Evolutionary conservation across 2,113 vertebrate genomes (phyloP).

Genomic region (Myanophis thanlyinensis): DNA sequence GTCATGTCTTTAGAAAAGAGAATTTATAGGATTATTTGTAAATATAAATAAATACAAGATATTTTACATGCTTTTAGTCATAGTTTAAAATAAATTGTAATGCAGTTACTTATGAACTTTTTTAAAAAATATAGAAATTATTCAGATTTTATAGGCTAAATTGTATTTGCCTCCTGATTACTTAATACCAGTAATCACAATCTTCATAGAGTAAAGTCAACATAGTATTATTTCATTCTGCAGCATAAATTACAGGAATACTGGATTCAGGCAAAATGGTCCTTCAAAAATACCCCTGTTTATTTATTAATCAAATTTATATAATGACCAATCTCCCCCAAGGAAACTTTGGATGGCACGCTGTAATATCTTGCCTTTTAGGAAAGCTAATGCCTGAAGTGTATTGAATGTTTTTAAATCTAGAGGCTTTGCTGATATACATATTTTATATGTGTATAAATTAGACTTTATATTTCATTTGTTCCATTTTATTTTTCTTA

Average conservation of each 20-base stretch:
- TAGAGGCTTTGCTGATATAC: slow-evolving; percentile 7
- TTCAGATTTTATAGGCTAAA: background rate
- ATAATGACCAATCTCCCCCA: background rate
- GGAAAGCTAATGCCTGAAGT: slow-evolving; percentile 4
- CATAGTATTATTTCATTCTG: background rate
- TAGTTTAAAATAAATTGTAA: background rate
- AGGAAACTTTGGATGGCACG: background rate
- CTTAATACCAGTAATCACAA: background rate
- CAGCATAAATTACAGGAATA: slow-evolving; percentile 17
- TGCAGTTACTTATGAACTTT: slow-evolving; percentile 14
- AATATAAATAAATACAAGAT: background rate
- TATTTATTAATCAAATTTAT: too few species aligned
- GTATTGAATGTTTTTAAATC: background rate
- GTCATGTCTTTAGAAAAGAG: background rate
- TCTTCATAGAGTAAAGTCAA: slow-evolving; percentile 27
- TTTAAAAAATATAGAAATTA: slow-evolving; percentile 1
- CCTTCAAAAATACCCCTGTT: background rate
- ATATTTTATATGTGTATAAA: background rate
- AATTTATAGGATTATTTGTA: background rate
- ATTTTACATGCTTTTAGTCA: background rate
- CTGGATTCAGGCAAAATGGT: slow-evolving; percentile 1
- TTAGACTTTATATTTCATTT: background rate
- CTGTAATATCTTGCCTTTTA: background rate
- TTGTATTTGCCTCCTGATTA: background rate
- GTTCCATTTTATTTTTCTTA: slow-evolving; percentile 11